Base-by-base conservation (phyloP, 37 sponge, comb jelly and placozoan genomes). In the Geodia barretti region DNA sequence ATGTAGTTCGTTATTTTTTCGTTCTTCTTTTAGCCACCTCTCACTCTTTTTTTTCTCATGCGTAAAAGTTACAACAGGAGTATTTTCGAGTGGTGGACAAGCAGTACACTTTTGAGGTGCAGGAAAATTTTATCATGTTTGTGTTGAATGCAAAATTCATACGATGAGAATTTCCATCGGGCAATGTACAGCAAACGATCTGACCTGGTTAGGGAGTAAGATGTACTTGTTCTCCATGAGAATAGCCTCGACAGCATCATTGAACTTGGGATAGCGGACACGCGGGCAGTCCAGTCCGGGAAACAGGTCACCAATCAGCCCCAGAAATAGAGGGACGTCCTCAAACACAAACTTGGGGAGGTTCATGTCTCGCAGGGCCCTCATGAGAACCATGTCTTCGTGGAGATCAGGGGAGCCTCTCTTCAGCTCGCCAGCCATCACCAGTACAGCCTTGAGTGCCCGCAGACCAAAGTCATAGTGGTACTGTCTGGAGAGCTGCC, bases 261-360 rank as follows among this genome's bases (percentile, higher is more conserved):
- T 98, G 84, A 98, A 96, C 75, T 92, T 98, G 25, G 99, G 99
- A 64, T 98, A 98, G 65, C 99, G 88, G 41, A 98, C 97, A 36
- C 99, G 81, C 28, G 99, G 99, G 72, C 99, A 98, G 82, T 98
- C 99, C 78, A 98, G 81, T 3, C 99, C 99, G 43, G 99, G 99
- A 68, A 98, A 98, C 75, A 98, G 91, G 83, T 98, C 99, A 20
- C 88, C 90, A 69, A 98, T 98, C 29, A 98, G 89, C 23, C 99
- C 99, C 43, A 96, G 89, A 77, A 98, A 98, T 7, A 98, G 93
- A 23, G 99, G 99, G 37, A 96, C 97, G 81, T 98, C 99, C 79
- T 98, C 99, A 83, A 96, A 98, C 34, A 98, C 92, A 90, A 98
- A 98, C 89, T 98, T 98, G 43, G 99, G 99, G n/a, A 98, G 76